Evolutionary conservation across 2,888 invertebrate species (phyloP), one percentile per base, ranked within the genome.

Genomic region (Microdon myrmicae): DNA sequence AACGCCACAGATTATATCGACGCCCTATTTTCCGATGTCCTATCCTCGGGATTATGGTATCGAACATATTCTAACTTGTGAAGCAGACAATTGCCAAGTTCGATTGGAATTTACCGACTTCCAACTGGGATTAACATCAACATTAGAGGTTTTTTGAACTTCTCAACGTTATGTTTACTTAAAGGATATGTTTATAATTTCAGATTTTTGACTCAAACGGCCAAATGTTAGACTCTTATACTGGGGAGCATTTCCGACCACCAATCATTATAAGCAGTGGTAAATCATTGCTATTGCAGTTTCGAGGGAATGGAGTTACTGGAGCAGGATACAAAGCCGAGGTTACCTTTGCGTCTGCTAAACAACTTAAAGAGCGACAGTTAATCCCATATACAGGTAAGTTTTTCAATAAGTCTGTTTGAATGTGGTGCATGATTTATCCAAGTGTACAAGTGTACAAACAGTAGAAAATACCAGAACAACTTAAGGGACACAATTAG

Each of bases 141-240:
- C 87, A 16, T 82, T 89, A 71, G 88, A 88, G 82, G 86, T 86
- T 6, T 20, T 10, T 34, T 34, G 10, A 38, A 35, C 2, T 12
- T 16, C n/a, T 37, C 2, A 44, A 26, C 3, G 16, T 17, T 29
- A 23, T 17, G 10, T 22, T 13, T 10, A 7, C 23, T 19, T 32
- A 17, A 31, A 28, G 6, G 43, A 14, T 22, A 22, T 47, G 38
- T 61, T 64, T 25, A 13, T 53, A 53, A 35, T 41, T 47, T 71
- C 73, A 86, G 86, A 85, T 88, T 72, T 87, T 86, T 69, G 88
- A 88, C 73, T 86, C 83, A 77, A 86, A 87, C 71, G 86, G 86
- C 2, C 84, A 86, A 75, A 82, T 87, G 69, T 74, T 87, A 68
- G 85, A 86, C 68, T 85, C 86, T 1, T 85, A 84, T 61, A 86